Percentiles rank a stretch among this genome's conserved stretches.
phyloP scores from a whole-genome alignment of 2,797 vertebrate genomes.

The Petrocephalus schoutedeni region DNA sequence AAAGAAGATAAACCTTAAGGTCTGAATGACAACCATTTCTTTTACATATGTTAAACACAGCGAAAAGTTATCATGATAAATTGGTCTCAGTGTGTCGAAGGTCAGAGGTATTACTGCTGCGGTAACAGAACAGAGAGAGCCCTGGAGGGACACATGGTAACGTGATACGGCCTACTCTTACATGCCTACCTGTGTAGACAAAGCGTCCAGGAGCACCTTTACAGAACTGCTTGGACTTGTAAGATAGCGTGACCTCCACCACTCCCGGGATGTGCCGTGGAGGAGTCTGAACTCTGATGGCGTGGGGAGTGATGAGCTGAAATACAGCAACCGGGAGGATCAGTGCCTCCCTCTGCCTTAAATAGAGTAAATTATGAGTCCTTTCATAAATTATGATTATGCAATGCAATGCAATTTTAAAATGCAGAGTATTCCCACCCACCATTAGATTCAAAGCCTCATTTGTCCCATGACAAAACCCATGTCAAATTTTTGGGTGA shows the following conservation, averaged over 20 bases:
- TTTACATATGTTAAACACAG: conserved; percentile 31
- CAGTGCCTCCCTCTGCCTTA: background rate
- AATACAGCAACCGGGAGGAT: conserved; percentile 13
- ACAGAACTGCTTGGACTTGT: conserved; percentile 96
- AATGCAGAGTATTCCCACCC: background rate
- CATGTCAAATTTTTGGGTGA: background rate
- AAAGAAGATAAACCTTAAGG: conserved; percentile 27
- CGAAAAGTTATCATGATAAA: conserved; percentile 67
- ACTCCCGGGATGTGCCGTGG: conserved; percentile 90
- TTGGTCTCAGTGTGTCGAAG: conserved; percentile 54
- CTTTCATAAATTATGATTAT: background rate
- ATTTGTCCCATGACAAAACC: background rate
- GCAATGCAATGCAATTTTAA: background rate
- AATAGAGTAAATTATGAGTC: background rate
- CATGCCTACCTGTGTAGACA: conserved; percentile 84
- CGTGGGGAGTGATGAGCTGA: conserved; percentile 90
- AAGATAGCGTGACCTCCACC: conserved; percentile 91
- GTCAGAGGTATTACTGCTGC: background rate
- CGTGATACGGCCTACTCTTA: conserved; percentile 41
- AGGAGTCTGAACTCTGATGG: conserved; percentile 90
- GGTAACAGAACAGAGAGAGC: background rate
- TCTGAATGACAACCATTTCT: conserved; percentile 30
- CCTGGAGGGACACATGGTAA: background rate
- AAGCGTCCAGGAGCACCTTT: conserved; percentile 88
- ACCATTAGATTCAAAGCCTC: background rate